These are phyloP conservation scores for Diorhabda sublineata DNA, from an alignment of 1,140 invertebrate species.

Conservation along the genomic window DNA sequence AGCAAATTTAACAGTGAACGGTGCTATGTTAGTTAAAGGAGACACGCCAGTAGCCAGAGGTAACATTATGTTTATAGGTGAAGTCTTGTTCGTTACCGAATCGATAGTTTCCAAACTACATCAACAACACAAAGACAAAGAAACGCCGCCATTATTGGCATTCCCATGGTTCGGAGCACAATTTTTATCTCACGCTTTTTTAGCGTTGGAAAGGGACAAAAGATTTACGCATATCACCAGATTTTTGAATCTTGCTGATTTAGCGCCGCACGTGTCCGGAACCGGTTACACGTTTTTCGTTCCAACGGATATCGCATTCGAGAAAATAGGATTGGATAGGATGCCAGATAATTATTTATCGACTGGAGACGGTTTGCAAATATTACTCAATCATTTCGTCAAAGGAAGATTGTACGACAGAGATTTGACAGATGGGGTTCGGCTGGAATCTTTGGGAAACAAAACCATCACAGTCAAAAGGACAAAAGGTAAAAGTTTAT, in stretches of 20 bases:
- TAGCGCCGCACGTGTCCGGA: conserved; percentile 55
- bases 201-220: conserved; percentile 54
- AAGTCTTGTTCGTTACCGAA: conserved; percentile 59
- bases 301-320: conserved; percentile 57
- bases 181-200: conserved; percentile 59
- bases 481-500: conserved; percentile 43
- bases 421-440: conserved; percentile 53
- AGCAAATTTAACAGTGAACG: conserved; percentile 54
- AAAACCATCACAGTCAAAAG: conserved; percentile 52
- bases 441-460: conserved; percentile 52
- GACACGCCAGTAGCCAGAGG: conserved; percentile 56
- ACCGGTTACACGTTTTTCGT: conserved; percentile 62
- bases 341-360: conserved; percentile 57
- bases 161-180: conserved; percentile 62
- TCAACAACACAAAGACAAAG: conserved; percentile 58
- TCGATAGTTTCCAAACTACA: conserved; percentile 56
- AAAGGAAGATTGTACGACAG: conserved; percentile 56
- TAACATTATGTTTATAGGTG: conserved; percentile 59
- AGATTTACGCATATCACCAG: conserved; percentile 56
- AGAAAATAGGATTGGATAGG: conserved; percentile 52
- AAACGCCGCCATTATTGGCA: conserved; percentile 58
- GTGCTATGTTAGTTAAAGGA: conserved; percentile 55
- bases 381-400: conserved; percentile 60
- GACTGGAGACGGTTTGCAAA: conserved; percentile 52
- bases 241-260: conserved; percentile 56